Evolutionary conservation across 2,113 vertebrate species (phyloP).

Genomic region (Pelecanus crispus): DNA sequence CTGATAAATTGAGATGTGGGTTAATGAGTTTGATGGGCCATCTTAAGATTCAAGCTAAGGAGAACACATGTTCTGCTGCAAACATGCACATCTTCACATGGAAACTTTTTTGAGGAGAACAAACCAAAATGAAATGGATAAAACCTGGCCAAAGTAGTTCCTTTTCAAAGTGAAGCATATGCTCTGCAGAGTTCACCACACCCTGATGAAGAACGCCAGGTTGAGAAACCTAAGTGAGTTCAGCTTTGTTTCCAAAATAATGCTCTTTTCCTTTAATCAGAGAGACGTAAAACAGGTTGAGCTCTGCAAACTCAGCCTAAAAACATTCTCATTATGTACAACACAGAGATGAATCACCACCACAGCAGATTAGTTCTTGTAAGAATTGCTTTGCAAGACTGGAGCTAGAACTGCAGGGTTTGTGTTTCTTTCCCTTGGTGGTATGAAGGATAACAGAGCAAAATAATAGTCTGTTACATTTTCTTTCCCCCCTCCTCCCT

Average conservation of each 20-base stretch:
- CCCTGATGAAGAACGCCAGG: background rate
- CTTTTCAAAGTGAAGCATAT: background rate
- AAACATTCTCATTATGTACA: background rate
- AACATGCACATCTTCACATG: background rate
- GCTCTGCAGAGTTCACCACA: background rate
- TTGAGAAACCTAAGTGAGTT: conserved; percentile 35
- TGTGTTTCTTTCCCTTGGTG: conserved; percentile 1
- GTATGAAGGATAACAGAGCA: background rate
- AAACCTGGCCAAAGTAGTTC: background rate
- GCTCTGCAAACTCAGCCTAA: conserved; percentile 30
- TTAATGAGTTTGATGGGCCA: background rate
- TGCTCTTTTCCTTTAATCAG: conserved; percentile 45
- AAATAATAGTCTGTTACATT: background rate
- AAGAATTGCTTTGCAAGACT: background rate
- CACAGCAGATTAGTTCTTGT: background rate
- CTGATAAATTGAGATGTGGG: background rate
- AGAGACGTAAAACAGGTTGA: conserved; percentile 14
- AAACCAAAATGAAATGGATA: background rate
- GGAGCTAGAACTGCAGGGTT: background rate
- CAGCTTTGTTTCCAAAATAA: conserved; percentile 48
- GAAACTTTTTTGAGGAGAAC: background rate
- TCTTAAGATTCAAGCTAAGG: background rate
- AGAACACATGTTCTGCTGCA: background rate
- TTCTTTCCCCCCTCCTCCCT: background rate
- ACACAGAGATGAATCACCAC: background rate